Evolutionary conservation across 2,113 vertebrate genomes (phyloP), one percentile per base, ranked within the genome.

Genomic region (Phyllostomus hastatus): DNA sequence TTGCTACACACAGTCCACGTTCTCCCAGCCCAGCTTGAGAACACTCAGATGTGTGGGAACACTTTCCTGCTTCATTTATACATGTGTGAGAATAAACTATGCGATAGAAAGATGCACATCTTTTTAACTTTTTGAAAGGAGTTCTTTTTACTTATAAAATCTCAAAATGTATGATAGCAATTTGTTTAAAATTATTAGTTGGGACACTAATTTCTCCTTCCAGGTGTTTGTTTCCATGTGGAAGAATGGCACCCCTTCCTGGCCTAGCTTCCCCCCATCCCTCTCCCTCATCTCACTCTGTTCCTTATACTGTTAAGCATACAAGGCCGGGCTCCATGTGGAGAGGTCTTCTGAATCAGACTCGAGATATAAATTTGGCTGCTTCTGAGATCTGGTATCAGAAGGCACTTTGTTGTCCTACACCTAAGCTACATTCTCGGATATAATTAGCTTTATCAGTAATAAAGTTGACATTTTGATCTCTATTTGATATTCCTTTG

Each of bases 61-160:
- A 35, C 9, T 78, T 52, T 86, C 54, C 52, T 88, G 90, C 19
- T 70, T 83, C 24, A 54, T 41, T 64, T 61, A 66, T 19, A 54
- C n/a, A 89, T 48, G 22, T 19, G 31, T 48, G 38, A 70, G 67
- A 75, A 73, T 61, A 64, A 88, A 90, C 26, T 50, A 12, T 61
- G 46, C 8, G 16, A 61, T 54, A n/a, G 52, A 72, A 94, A 87
- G 46, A 93, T 35, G 79, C 38, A 70, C 15, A 88, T 80, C 35
- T 78, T 97, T 80, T 91, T 57, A 78, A 43, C 22, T 93, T 83
- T 87, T 94, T 90, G 10, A 83, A 92, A 87, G 43, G 52, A 67
- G 4, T 41, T 76, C 15, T 92, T 92, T 91, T 81, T 31, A 43
- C 73, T 48, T 69, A 20, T 38, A 82, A 91, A 93, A 78, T 82